A percentile compares a stretch with the other conserved stretches of the same genome.
Evolutionary conservation across 2,797 vertebrate species (phyloP).

Genomic region (Cuculus canorus): DNA sequence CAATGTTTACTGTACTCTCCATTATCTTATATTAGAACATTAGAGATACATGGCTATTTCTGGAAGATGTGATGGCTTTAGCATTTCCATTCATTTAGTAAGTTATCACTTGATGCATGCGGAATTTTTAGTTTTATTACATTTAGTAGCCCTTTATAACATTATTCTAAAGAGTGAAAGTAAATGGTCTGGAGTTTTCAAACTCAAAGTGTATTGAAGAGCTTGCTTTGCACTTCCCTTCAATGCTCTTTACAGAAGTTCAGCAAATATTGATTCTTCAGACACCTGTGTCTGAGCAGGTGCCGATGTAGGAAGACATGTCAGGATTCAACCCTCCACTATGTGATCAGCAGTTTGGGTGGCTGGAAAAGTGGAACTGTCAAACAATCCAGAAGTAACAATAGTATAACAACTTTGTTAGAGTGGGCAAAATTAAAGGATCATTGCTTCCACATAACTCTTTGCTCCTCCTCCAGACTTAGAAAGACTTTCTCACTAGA

Average conservation of each 20-base stretch:
- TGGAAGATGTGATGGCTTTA: conserved; percentile 26
- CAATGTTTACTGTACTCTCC: not conserved
- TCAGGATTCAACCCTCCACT: not conserved
- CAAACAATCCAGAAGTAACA: conserved; percentile 41
- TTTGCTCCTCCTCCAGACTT: not conserved
- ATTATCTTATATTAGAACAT: conserved; percentile 20
- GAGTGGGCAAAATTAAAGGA: not conserved
- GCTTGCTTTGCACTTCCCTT: not conserved
- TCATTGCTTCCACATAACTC: not conserved
- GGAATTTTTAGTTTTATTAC: not conserved
- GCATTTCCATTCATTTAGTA: conserved; percentile 28
- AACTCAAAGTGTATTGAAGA: not conserved
- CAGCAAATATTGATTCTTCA: conserved; percentile 30
- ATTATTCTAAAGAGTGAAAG: not conserved
- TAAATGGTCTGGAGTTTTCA: not conserved
- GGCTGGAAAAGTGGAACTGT: conserved; percentile 47
- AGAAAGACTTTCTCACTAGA: conserved; percentile 12
- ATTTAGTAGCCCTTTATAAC: not conserved
- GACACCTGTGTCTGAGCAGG: not conserved
- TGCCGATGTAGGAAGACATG: not conserved
- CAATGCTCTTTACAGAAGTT: not conserved
- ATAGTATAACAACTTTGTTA: not conserved
- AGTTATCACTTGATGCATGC: conserved; percentile 24
- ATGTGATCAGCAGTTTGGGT: conserved; percentile 34
- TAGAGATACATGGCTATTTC: conserved; percentile 16